These are phyloP conservation scores for Dione juno DNA, from an alignment of 2,888 invertebrate genomes.

Conservation along the genomic window DNA sequence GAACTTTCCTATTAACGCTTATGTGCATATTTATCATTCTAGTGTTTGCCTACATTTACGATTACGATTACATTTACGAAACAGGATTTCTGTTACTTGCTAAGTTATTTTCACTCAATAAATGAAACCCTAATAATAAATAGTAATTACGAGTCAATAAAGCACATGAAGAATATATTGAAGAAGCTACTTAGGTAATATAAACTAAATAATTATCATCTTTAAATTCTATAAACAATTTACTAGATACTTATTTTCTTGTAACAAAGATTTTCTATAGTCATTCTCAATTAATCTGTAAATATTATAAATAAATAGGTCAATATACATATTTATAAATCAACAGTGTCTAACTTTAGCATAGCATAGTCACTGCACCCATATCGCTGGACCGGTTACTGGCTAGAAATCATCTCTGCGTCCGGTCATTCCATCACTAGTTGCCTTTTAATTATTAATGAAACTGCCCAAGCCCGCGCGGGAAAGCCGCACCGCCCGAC, in stretches of 20 bases:
- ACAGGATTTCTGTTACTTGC: constrained; percentile 21
- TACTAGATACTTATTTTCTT: not conserved
- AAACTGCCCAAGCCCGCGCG: constrained; percentile 71
- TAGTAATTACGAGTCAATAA: constrained; percentile 2
- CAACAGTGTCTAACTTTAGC: constrained; percentile 18
- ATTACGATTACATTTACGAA: constrained; percentile 22
- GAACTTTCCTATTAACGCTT: constrained; percentile 32
- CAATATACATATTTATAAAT: constrained; percentile 30
- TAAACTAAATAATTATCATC: not conserved
- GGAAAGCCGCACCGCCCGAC: constrained; percentile 82
- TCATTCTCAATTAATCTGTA: not conserved
- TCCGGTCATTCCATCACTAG: constrained; percentile 80
- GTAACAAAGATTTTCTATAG: not conserved
- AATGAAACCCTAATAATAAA: constrained; percentile 9
- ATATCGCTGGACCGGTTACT: constrained; percentile 58
- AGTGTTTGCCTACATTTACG: constrained; percentile 21
- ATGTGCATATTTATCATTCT: constrained; percentile 29
- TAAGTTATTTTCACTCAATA: constrained; percentile 17
- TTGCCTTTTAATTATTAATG: constrained; percentile 83
- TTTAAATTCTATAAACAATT: not conserved
- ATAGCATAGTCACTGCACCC: constrained; percentile 60
- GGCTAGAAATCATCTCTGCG: constrained; percentile 80
- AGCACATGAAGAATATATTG: not conserved
- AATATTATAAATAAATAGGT: constrained; percentile 29
- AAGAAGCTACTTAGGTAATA: not conserved